These are phyloP conservation scores for Periophthalmus modestus DNA, from an alignment of 2,113 vertebrate species.

Conservation along the genomic window DNA sequence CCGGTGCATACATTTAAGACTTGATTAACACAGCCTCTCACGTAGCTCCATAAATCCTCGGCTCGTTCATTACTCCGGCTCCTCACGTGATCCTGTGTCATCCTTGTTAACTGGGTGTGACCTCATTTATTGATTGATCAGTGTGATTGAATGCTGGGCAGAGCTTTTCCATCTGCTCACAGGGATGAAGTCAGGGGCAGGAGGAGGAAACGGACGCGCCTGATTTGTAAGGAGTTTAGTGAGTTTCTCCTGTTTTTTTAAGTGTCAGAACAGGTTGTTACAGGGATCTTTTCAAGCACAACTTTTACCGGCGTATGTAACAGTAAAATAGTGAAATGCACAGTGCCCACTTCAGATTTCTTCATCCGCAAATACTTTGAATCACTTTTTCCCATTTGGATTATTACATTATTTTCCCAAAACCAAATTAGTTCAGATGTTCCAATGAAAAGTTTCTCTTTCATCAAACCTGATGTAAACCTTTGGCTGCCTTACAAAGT, in stretches of 20 bases:
- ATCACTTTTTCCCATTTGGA: neutral
- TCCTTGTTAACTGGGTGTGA: constrained; percentile 4
- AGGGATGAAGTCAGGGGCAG: neutral
- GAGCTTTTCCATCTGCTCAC: neutral
- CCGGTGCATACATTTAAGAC: neutral
- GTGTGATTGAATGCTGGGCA: constrained; percentile 10
- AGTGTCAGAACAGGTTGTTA: neutral
- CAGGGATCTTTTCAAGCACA: no score
- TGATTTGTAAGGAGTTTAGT: neutral
- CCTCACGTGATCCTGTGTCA: constrained; percentile 15
- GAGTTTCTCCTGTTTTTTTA: neutral
- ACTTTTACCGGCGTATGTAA: neutral
- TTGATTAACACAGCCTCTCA: constrained; percentile 20
- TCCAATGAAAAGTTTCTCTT: neutral
- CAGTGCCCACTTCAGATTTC: neutral
- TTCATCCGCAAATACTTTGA: neutral
- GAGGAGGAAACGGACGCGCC: neutral
- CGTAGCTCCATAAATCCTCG: constrained; percentile 8
- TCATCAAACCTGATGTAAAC: neutral
- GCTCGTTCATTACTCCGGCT: constrained; percentile 7
- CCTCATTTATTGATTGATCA: constrained; percentile 33
- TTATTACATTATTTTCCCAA: no score
- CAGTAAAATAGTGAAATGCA: neutral
- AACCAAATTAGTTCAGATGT: neutral
- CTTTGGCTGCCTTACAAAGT: neutral